Evolutionary conservation across 1,140 invertebrate genomes (phyloP).

Genomic region (Pseudobourletiella spinata): DNA sequence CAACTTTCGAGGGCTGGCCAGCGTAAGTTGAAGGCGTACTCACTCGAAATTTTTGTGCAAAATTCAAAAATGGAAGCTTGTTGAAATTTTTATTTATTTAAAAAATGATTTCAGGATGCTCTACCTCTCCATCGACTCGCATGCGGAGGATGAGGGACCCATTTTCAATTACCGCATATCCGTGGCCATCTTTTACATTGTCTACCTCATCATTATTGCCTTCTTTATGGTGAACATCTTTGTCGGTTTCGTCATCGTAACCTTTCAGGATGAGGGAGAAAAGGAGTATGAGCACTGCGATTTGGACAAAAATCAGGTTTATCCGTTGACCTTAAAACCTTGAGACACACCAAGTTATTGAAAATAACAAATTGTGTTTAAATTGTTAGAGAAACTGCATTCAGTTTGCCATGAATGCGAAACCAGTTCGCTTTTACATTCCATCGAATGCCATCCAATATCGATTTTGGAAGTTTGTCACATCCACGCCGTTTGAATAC

Average conservation of each 20-base stretch:
- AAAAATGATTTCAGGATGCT: slow-evolving; percentile 75
- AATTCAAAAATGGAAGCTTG: background rate
- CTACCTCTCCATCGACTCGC: slow-evolving; percentile 96
- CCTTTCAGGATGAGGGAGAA: slow-evolving; percentile 98
- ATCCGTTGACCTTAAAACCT: no score
- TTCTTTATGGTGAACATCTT: slow-evolving; percentile 99
- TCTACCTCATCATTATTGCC: slow-evolving; percentile 98
- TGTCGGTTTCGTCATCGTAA: slow-evolving; percentile 99
- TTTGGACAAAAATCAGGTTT: slow-evolving; percentile 97
- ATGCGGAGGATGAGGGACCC: slow-evolving; percentile 86
- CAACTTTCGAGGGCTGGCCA: slow-evolving; percentile 99
- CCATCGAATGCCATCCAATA: slow-evolving; percentile 97
- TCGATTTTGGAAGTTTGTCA: slow-evolving; percentile 99
- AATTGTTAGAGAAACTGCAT: slow-evolving; percentile 99
- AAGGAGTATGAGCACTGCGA: slow-evolving; percentile 99
- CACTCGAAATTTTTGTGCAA: background rate
- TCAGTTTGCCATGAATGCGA: slow-evolving; percentile 97
- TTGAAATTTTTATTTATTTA: slow-evolving; percentile 13
- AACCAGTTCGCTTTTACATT: slow-evolving; percentile 93
- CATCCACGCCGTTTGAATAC: slow-evolving; percentile 97
- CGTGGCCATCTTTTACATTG: slow-evolving; percentile 96
- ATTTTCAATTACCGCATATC: slow-evolving; percentile 95
- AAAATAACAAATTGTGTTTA: slow-evolving; percentile 45
- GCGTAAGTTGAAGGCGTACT: slow-evolving; percentile 40
- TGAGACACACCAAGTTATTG: background rate